Evolutionary conservation across 2,797 vertebrate genomes (phyloP).

Genomic region (Sylvia borin): DNA sequence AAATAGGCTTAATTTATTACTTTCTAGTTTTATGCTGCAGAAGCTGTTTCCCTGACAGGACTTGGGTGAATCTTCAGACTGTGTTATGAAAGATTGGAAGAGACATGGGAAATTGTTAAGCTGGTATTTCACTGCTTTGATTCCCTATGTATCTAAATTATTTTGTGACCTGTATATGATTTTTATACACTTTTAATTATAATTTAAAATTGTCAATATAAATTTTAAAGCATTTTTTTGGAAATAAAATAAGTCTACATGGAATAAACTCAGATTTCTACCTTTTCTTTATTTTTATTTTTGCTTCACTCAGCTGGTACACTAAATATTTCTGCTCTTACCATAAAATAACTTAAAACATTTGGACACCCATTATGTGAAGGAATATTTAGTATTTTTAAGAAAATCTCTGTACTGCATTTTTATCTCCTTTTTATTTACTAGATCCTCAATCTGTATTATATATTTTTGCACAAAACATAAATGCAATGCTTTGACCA

Average conservation of each 20-base stretch:
- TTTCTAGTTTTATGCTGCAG: background rate
- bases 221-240: background rate
- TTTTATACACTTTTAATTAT: background rate
- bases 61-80: background rate
- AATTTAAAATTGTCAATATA: background rate
- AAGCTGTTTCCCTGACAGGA: background rate
- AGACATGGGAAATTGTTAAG: background rate
- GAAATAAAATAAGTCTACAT: background rate
- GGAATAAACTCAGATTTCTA: background rate
- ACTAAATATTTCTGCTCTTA: background rate
- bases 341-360: background rate
- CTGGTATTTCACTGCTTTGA: background rate
- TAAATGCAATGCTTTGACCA: fast-evolving
- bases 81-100: background rate
- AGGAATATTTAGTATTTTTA: background rate
- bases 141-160: background rate
- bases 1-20: background rate
- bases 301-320: background rate
- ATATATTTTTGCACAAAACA: background rate
- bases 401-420: background rate
- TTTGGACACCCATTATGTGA: background rate
- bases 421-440: background rate
- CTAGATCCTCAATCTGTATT: background rate
- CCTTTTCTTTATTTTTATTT: background rate
- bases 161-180: background rate